Conservation (phyloP, 2,888 invertebrate species). For the Seladonia tumulorum region DNA sequence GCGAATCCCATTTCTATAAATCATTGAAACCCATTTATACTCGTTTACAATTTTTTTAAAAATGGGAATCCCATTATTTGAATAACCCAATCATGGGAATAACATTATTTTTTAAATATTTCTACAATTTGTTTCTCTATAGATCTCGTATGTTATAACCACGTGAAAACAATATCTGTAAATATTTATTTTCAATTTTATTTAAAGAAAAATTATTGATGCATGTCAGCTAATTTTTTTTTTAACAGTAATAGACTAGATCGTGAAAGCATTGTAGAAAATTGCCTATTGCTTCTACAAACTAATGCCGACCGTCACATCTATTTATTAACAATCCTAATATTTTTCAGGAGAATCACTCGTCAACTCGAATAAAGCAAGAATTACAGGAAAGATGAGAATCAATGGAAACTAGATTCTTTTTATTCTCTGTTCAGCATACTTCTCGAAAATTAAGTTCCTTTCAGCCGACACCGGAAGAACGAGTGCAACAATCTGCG, state of each 20-base stretch:
- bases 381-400: background rate
- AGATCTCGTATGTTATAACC: no score
- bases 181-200: background rate
- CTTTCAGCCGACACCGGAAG: background rate
- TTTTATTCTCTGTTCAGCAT: background rate
- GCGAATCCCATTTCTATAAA: no score
- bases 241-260: no score
- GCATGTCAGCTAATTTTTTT: no score
- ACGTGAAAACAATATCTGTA: background rate
- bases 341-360: background rate
- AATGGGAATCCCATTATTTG: no score
- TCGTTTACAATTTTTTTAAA: no score
- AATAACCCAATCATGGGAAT: no score
- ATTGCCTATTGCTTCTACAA: no score
- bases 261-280: no score
- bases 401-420: background rate
- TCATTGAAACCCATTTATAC: no score
- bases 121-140: background rate
- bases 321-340: background rate
- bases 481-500: background rate
- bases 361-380: background rate
- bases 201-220: no score
- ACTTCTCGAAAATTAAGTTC: constrained; percentile 7
- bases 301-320: background rate
- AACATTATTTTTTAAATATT: background rate